Base-by-base conservation (phyloP, 2,888 invertebrate genomes). In the Drosophila cyrtoloma region DNA sequence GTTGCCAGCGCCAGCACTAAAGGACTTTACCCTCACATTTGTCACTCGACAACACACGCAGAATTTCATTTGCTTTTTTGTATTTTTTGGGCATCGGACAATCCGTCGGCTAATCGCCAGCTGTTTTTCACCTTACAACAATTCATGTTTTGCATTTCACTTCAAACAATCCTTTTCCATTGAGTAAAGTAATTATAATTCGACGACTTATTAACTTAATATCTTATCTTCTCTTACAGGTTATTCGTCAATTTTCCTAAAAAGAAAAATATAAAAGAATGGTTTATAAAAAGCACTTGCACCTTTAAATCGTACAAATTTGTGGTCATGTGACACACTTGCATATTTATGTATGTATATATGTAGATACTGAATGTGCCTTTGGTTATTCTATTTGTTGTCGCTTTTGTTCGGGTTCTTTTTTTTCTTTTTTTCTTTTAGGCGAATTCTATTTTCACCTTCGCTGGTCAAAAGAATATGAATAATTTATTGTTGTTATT, bases 401-500 rank as follows among this genome's bases (percentile, higher is more conserved):
- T 35, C 55, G 19, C 39, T 9, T 57, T 42, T 57, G 9, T 57
- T 47, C 5, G 14, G 9, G 14, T 14, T 28, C 10, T 35, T 10
- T 28, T 53, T 5, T 26, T 16, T 35, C 0, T 9, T 3, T 5
- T 22, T 26, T n/a, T 10, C 30, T n/a, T 6, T 22, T 16, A 37
- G 30, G 16, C 14, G 22, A 16, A 58, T 14, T 14, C 14, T 35
- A 5, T 52, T 53, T 53, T 28, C 28, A 22, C 55, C 55, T 53
- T 35, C 33, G 35, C 47, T 22, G 53, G 56, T 9, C 70, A 47
- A 63, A 57, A 59, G 63, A 42, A 71, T 64, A 82, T 79, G 70
- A 79, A 82, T 79, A 70, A 82, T 79, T 79, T 79, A 79, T 79
- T 79, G 70, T 67, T 73, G 50, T 72, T 82, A 39, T 78, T 78